Evolutionary conservation across 2,888 invertebrate species (phyloP), one percentile per base, ranked within the genome.

Genomic region (Clanis bilineata): DNA sequence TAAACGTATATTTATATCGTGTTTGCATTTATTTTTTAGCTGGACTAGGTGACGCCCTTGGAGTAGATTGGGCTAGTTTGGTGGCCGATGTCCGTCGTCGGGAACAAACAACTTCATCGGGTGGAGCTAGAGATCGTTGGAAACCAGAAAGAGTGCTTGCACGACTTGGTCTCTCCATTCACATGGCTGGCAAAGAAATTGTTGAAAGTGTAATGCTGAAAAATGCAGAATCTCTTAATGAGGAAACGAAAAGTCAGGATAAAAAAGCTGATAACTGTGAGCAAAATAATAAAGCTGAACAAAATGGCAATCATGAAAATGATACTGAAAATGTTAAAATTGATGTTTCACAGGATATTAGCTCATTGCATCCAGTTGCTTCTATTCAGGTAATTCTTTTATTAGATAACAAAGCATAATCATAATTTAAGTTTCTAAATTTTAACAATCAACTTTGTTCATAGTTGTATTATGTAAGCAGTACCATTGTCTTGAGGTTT

Each of bases 41-140:
- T 87, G 94, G 96, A 38, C 94, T 98, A 64, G 97, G 97, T 4
- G 98, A 98, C 85, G 97, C 97, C n/a, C 88, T 98, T 28, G 98
- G 98, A n/a, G 98, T 98, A 1, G 98, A 98, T 85, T 98, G 98
- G 98, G 96, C 97, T 10, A 97, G 97, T 79, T 92, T 98, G 51
- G 96, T 97, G 0, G 96, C 96, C 2, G 97, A 97, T 84, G 96
- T 96, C 4, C 93, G 94, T 38, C 83, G 92, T 10, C 86, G 92
- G 3, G 91, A 90, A 67, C 93, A 93, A 64, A 82, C 85, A n/a
- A 91, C 93, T 6, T 93, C 87, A 0, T 81, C 82, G 0, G 87
- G 90, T 62, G 93, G 94, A 4, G 95, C 96, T 0, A 94, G 97
- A 64, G 94, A 95, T 67, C 94, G 96, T 44, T 98, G 97, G 96